Base-by-base conservation (phyloP, 2,888 invertebrate genomes). In the Clepsis dumicolana region DNA sequence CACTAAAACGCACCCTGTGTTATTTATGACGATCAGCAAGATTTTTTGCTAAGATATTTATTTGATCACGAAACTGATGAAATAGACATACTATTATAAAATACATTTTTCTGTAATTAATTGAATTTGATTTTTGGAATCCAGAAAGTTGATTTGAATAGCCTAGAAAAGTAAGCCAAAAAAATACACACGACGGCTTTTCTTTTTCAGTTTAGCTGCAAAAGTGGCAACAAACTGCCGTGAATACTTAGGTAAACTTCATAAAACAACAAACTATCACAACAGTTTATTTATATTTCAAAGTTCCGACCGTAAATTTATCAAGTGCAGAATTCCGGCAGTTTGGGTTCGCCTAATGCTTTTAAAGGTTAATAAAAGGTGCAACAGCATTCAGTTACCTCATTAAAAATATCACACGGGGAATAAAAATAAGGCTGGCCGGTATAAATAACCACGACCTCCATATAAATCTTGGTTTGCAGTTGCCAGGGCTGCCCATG, bases 341-440 rank as follows among this genome's bases (percentile, higher is more conserved):
- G 81, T 83, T 82, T 76, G 79, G 81, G 77, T 73, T 67, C 75
- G 75, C 74, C 82, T 83, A 86, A 87, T 86, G 83, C 85, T 85
- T 88, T 86, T 86, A 88, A 87, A 88, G 80, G 85, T 88, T 84
- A 89, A 90, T 89, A 90, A 88, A 90, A 87, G 86, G 87, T 86
- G 87, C 87, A 89, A 83, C 79, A 75, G 76, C 75, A 86, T 90
- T 90, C 87, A 89, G 87, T 88, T 87, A 84, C 86, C 89, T 91
- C 91, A 91, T 91, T 91, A 91, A 91, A 91, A 91, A 91, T 91
- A 91, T 91, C 91, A 91, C 90, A 90, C 87, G 80, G 83, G 88
- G 87, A 90, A 91, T 91, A 91, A 91, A 92, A 92, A 91, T 90
- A 88, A 89, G 87, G 87, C 78, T 81, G 82, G 83, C 78, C 76